These are phyloP conservation scores for Colius striatus DNA, from an alignment of 2,113 vertebrate genomes.

Conservation along the genomic window DNA sequence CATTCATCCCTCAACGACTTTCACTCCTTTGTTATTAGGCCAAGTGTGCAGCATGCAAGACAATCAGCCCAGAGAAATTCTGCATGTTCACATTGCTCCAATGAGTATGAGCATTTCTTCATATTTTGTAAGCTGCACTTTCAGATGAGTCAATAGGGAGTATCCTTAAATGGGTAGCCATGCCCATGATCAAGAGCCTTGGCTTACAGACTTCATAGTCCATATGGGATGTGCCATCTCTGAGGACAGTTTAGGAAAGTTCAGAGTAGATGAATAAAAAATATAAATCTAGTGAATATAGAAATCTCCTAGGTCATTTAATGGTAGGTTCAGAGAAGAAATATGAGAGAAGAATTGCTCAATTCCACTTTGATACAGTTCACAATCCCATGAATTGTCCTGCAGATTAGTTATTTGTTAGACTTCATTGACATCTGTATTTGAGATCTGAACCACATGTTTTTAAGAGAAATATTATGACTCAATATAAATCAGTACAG, in stretches of 20 bases:
- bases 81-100: neutral
- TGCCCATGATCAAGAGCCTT: constrained; percentile 14
- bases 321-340: neutral
- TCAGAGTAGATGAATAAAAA: neutral
- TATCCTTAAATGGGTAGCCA: constrained; percentile 2
- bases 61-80: neutral
- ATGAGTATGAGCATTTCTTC: neutral
- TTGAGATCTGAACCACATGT: neutral
- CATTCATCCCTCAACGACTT: constrained; percentile 6
- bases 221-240: neutral
- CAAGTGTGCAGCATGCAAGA: neutral
- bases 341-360: neutral
- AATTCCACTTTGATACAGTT: neutral
- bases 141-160: constrained; percentile 62
- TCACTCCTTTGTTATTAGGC: constrained; percentile 29
- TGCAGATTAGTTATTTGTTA: neutral
- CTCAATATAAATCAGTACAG: neutral
- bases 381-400: neutral
- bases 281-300: neutral
- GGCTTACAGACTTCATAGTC: neutral
- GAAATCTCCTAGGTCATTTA: neutral
- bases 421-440: neutral
- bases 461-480: neutral
- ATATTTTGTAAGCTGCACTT: constrained; percentile 8
- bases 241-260: neutral